Conservation (phyloP, 2,113 vertebrate species). For the Gallinago jamesoni region DNA sequence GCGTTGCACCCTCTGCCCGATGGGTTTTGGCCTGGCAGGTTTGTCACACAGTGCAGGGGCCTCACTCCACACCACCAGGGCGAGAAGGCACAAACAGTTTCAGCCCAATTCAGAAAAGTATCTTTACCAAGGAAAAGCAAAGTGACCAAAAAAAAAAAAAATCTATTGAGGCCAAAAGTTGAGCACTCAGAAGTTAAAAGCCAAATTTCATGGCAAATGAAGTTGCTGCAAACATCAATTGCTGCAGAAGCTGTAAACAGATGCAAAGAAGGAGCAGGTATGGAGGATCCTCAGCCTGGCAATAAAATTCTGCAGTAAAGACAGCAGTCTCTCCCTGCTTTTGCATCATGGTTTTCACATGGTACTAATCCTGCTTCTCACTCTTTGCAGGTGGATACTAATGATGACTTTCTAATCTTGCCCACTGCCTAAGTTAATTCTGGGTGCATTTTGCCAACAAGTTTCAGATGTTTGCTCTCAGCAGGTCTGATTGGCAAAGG, state of each 20-base stretch:
- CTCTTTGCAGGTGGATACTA: not conserved
- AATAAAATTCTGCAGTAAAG: not conserved
- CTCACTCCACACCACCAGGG: not conserved
- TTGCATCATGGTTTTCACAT: not conserved
- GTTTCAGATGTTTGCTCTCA: not conserved
- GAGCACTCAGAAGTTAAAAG: not conserved
- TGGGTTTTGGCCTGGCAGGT: fast-evolving
- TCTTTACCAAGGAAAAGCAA: not conserved
- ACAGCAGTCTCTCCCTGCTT: not conserved
- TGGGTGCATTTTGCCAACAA: not conserved
- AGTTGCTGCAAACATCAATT: not conserved
- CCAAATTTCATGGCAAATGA: not conserved
- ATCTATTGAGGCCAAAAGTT: not conserved
- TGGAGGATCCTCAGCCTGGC: fast-evolving
- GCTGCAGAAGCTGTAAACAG: not conserved
- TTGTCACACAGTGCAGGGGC: not conserved
- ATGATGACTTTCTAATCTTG: not conserved
- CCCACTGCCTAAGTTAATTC: not conserved
- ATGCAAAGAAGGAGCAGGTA: not conserved
- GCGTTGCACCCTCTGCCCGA: not conserved
- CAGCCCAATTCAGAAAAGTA: not conserved
- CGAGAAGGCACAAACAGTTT: not conserved
- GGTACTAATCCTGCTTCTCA: not conserved
- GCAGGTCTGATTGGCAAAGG: not conserved
- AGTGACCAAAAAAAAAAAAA: not conserved